Evolutionary conservation across 2,113 vertebrate genomes (phyloP).

Genomic region (Lepus timidus): DNA sequence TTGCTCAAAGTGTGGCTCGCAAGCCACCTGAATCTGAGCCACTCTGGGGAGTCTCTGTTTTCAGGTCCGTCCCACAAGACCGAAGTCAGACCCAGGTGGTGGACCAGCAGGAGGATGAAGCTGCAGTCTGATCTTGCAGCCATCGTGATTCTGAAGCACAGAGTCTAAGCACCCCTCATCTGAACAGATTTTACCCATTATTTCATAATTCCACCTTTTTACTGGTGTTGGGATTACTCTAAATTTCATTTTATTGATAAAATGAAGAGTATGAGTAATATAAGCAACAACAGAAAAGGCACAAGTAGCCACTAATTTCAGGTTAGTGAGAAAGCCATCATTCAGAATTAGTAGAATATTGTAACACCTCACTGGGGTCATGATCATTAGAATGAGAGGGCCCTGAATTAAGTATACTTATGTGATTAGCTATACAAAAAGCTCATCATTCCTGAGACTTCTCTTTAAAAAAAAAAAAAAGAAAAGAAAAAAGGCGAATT

Average conservation of each 20-base stretch:
- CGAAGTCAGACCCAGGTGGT: not conserved
- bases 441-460: not conserved
- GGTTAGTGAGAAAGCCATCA: not conserved
- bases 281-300: not conserved
- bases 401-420: not conserved
- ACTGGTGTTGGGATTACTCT: not conserved
- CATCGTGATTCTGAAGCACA: not conserved
- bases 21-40: not conserved
- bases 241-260: not conserved
- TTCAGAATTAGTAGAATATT: not conserved
- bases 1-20: not conserved
- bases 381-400: not conserved
- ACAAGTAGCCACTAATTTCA: not conserved
- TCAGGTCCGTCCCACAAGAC: not conserved
- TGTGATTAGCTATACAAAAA: not conserved
- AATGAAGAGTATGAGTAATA: not conserved
- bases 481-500: not conserved
- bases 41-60: not conserved
- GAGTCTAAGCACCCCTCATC: not conserved
- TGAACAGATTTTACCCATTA: not conserved
- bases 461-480: not conserved
- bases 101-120: too few relatives aligned
- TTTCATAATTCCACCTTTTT: not conserved
- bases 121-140: not conserved
- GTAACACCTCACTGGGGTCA: not conserved